Evolutionary conservation across 2,888 invertebrate genomes (phyloP).

Genomic region (Dasypolia templi): DNA sequence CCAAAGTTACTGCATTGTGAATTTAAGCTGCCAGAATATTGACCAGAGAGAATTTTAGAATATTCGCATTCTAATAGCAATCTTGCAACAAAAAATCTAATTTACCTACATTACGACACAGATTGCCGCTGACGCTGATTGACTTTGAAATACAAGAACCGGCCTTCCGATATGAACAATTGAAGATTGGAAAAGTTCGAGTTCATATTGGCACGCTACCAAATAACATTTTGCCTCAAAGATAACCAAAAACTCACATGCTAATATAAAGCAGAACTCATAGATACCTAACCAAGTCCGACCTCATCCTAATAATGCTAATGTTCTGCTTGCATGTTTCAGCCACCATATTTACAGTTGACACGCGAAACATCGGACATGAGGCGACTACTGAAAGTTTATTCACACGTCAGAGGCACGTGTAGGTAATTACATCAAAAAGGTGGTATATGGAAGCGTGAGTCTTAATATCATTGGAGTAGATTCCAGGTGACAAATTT

Average conservation of each 20-base stretch:
- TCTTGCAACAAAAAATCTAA: no score
- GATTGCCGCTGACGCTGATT: no score
- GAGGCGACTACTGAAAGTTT: slow-evolving; percentile 57
- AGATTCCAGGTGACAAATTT: neutral
- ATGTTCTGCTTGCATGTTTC: slow-evolving; percentile 72
- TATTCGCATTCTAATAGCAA: no score
- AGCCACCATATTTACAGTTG: slow-evolving; percentile 68
- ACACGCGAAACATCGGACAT: slow-evolving; percentile 71
- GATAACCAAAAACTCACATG: slow-evolving; percentile 23
- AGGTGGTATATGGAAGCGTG: slow-evolving; percentile 5
- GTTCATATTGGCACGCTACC: neutral
- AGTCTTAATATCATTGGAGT: slow-evolving; percentile 2
- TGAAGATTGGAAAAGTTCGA: neutral
- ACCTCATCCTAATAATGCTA: slow-evolving; percentile 72
- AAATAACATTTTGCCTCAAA: neutral
- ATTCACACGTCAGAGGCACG: slow-evolving; percentile 58
- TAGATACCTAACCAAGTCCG: slow-evolving; percentile 54
- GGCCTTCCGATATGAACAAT: neutral
- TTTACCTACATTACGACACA: no score
- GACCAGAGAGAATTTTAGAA: no score
- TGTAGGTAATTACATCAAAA: slow-evolving; percentile 42
- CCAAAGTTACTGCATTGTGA: no score
- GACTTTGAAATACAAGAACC: no score
- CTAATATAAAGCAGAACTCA: slow-evolving; percentile 55
- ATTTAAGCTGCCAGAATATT: no score